These are phyloP conservation scores for Rhodinocichla rosea DNA, from an alignment of 2,113 vertebrate species.

Conservation along the genomic window DNA sequence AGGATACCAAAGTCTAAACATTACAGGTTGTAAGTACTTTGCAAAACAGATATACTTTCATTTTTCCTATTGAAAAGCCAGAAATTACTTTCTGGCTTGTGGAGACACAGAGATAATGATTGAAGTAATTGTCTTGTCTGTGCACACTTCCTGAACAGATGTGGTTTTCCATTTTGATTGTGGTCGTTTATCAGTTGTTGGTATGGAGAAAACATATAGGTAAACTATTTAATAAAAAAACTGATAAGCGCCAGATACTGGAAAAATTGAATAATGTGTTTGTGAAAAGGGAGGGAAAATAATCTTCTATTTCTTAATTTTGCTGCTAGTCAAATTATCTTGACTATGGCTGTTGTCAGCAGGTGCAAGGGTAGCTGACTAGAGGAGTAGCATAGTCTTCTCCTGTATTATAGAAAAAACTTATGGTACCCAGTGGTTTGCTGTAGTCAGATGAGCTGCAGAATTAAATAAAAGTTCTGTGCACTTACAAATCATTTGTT, in stretches of 20 bases:
- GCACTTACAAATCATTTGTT: background rate
- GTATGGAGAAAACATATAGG: background rate
- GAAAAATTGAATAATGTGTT: background rate
- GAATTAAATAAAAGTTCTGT: background rate
- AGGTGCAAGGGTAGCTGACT: background rate
- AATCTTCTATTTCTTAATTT: background rate
- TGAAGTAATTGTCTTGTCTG: conserved; percentile 28
- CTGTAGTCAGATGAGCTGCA: background rate
- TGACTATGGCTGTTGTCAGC: background rate
- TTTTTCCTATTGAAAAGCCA: conserved; percentile 39
- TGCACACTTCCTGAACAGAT: conserved; percentile 3
- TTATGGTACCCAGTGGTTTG: background rate
- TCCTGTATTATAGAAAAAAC: background rate
- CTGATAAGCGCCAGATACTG: background rate
- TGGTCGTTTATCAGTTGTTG: conserved; percentile 16
- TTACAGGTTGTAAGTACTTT: background rate
- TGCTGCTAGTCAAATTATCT: background rate
- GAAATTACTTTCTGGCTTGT: background rate
- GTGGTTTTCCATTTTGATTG: conserved; percentile 27
- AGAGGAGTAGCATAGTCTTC: background rate
- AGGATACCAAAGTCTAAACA: background rate
- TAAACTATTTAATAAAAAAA: background rate
- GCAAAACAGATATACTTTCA: background rate
- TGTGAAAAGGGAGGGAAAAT: conserved; percentile 3
- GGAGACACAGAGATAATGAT: background rate